Conservation (phyloP, 1,140 invertebrate genomes). For the Aporrectodea caliginosa region DNA sequence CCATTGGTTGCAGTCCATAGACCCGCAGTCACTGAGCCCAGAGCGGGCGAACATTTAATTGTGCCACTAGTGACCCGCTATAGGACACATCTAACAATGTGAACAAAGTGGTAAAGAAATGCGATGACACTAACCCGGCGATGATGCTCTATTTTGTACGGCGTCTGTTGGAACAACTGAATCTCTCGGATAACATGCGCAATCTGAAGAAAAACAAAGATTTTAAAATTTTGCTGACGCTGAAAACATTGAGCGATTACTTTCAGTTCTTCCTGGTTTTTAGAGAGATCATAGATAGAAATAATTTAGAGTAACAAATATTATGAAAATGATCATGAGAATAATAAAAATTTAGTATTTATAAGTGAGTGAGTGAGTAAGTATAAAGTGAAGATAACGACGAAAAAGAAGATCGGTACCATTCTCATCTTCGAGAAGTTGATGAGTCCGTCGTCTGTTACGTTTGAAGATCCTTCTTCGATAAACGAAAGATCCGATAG, state of each 20-base stretch:
- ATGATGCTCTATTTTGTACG: conserved; percentile 84
- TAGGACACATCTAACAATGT: no score
- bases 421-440: conserved; percentile 97
- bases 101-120: no score
- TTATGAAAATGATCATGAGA: background rate
- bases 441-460: conserved; percentile 80
- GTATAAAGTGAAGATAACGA: background rate
- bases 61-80: no score
- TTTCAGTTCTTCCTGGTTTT: no score
- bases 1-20: no score
- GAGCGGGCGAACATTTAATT: no score
- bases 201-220: conserved; percentile 67
- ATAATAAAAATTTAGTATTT: background rate
- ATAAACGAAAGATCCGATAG: conserved; percentile 91
- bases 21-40: no score
- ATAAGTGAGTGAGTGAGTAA: background rate
- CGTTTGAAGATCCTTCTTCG: conserved; percentile 88
- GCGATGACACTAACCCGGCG: conserved; percentile 63
- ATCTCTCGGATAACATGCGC: conserved; percentile 91
- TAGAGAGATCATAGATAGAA: no score
- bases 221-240: no score
- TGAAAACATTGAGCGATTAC: no score
- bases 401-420: conserved; percentile 61
- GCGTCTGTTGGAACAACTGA: conserved; percentile 83
- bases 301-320: background rate